phyloP scores from a whole-genome alignment of 2,113 vertebrate species.

The Nibea coibor region DNA sequence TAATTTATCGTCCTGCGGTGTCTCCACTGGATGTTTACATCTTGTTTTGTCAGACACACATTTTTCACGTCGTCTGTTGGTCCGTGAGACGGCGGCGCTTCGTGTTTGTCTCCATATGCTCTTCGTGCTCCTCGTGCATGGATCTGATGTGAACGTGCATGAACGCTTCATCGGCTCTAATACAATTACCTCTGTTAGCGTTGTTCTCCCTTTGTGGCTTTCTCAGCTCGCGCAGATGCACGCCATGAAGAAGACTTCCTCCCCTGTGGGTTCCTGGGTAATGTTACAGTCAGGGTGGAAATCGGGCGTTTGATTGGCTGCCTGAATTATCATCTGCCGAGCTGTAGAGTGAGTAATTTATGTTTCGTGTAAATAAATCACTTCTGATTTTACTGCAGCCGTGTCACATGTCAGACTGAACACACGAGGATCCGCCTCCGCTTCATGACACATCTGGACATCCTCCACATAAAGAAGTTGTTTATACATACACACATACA shows the following conservation, averaged over 20 bases:
- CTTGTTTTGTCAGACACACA: background rate
- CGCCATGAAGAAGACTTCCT: background rate
- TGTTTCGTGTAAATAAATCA: constrained; percentile 36
- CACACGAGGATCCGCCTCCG: background rate
- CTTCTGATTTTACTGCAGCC: background rate
- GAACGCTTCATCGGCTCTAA: constrained; percentile 56
- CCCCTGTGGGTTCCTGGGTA: constrained; percentile 37
- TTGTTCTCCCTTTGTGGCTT: constrained; percentile 23
- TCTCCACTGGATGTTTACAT: too few species aligned
- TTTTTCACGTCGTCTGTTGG: background rate
- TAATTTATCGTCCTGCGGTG: too few species aligned
- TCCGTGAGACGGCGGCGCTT: background rate
- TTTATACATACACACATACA: background rate
- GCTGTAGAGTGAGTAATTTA: constrained; percentile 14
- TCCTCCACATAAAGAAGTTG: background rate
- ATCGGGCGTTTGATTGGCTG: constrained; percentile 40
- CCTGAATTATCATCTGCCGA: constrained; percentile 1
- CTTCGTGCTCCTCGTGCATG: background rate
- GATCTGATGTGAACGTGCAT: constrained; percentile 39
- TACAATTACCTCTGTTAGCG: constrained; percentile 59
- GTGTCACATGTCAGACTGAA: background rate
- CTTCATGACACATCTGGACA: background rate
- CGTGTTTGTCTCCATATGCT: constrained; percentile 44
- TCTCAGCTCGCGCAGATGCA: constrained; percentile 7
- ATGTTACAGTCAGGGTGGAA: constrained; percentile 9